Evolutionary conservation across 1,140 invertebrate genomes (phyloP), one percentile per base, ranked within the genome.

Genomic region (Drosophila ambigua): DNA sequence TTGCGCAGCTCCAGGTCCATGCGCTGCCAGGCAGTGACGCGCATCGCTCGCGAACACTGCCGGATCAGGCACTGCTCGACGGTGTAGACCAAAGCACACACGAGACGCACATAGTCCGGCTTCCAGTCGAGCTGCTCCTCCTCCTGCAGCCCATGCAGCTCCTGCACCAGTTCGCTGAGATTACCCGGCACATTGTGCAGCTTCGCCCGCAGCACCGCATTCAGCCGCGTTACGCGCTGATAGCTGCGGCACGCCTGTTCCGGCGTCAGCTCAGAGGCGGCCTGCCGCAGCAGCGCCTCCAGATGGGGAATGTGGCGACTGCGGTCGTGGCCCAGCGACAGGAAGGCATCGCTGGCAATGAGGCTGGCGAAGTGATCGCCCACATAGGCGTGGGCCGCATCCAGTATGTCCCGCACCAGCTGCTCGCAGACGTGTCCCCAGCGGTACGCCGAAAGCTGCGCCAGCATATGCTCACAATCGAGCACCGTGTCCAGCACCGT

Each of bases 191-290:
- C 89, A 26, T 91, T 90, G 24, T 91, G 82, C 7, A 92, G 73
- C 60, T 92, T 92, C 7, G 91, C 81, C 35, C 87, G 85, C 23
- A 92, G 67, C 13, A 92, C 80, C 0, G 90, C 81, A 20, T 92
- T 91, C 4, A 92, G 31, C 0, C 91, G 85, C 15, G 90, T 91
- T 0, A 91, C 79, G 4, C 93, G 92, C 41, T 93, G 92, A 74
- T 96, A 95, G 83, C 94, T 95, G 55, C 94, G 93, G 79, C 95
- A 96, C 1, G 95, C 95, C 89, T 96, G 95, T 75, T 96, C 95
- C 0, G 95, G 94, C 1, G 94, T 93, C 8, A 96, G 81, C 13
- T 93, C 92, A 35, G 94, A 94, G 4, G 95, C 93, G 0, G 95
- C 94, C 2, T 94, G 92, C 15, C 95, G 77, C 48, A 96, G 93